phyloP scores from a whole-genome alignment of 2,888 invertebrate genomes.

The Ophion slaviceki region DNA sequence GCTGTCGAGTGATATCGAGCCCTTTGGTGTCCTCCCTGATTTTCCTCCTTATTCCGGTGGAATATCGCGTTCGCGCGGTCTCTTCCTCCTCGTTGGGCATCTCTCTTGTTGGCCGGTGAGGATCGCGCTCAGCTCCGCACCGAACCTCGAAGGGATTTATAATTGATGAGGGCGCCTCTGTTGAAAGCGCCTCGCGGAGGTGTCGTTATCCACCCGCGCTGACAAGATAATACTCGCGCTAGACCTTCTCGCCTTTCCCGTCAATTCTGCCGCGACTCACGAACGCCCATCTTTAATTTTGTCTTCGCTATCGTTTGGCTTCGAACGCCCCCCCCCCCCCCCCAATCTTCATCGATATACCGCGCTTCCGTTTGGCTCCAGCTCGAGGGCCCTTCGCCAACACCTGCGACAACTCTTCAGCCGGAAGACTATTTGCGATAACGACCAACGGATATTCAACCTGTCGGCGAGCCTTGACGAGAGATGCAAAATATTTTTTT shows the following conservation, averaged over 20 bases:
- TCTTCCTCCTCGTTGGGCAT: constrained; percentile 24
- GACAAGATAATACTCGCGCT: constrained; percentile 81
- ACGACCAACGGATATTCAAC: constrained; percentile 70
- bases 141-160: constrained; percentile 75
- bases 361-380: constrained; percentile 74
- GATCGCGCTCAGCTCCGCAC: constrained; percentile 12
- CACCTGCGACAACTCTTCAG: constrained; percentile 74
- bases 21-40: constrained; percentile 43
- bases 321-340: not conserved
- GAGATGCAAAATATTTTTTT: constrained; percentile 38
- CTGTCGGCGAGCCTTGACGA: constrained; percentile 35
- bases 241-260: constrained; percentile 65
- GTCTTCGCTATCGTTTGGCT: constrained; percentile 59
- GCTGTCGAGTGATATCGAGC: constrained; percentile 54
- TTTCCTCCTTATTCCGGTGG: constrained; percentile 51
- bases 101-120: constrained; percentile 30
- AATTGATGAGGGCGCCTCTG: constrained; percentile 79
- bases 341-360: constrained; percentile 64
- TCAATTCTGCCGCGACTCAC: constrained; percentile 47
- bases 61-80: constrained; percentile 60
- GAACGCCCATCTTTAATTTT: constrained; percentile 60
- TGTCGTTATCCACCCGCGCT: constrained; percentile 79
- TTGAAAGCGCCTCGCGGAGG: constrained; percentile 77
- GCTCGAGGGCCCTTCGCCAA: constrained; percentile 73
- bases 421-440: constrained; percentile 72